phyloP scores from a whole-genome alignment of 1,140 invertebrate genomes.

The Zaprionus gabonicus region DNA sequence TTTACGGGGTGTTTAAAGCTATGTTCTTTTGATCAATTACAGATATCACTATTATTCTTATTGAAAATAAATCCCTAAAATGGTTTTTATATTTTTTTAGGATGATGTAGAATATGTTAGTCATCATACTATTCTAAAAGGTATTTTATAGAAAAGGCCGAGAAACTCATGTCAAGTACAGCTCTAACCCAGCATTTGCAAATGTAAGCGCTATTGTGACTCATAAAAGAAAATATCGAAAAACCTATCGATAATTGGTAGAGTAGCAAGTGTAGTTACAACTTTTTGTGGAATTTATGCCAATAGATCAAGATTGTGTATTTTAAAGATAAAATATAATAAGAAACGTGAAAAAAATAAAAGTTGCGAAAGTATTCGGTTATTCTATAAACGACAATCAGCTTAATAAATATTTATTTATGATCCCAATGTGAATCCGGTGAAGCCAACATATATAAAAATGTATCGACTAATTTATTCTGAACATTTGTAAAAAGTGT shows the following conservation, averaged over 20 bases:
- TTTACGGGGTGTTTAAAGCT: too few relatives aligned
- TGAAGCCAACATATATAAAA: slow-evolving; percentile 4
- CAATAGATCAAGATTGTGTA: neutral
- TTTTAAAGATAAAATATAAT: neutral
- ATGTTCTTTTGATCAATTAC: too few relatives aligned
- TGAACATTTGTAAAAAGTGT: slow-evolving; percentile 9
- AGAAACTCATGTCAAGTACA: neutral
- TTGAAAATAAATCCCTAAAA: too few relatives aligned
- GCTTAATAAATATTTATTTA: slow-evolving; percentile 2
- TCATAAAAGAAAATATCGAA: neutral
- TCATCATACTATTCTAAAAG: neutral
- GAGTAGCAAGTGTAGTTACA: slow-evolving; percentile 3
- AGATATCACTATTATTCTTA: too few relatives aligned
- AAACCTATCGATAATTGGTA: neutral
- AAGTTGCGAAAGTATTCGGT: neutral
- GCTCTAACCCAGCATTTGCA: neutral
- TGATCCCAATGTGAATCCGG: neutral
- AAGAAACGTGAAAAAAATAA: neutral
- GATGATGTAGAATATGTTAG: neutral
- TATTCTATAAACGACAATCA: neutral
- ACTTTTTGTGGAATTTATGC: neutral
- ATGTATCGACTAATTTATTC: slow-evolving; percentile 13
- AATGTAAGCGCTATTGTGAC: neutral
- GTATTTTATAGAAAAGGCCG: neutral
- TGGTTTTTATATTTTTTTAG: neutral